phyloP scores from a whole-genome alignment of 2,888 invertebrate genomes.

The Zygaena filipendulae region DNA sequence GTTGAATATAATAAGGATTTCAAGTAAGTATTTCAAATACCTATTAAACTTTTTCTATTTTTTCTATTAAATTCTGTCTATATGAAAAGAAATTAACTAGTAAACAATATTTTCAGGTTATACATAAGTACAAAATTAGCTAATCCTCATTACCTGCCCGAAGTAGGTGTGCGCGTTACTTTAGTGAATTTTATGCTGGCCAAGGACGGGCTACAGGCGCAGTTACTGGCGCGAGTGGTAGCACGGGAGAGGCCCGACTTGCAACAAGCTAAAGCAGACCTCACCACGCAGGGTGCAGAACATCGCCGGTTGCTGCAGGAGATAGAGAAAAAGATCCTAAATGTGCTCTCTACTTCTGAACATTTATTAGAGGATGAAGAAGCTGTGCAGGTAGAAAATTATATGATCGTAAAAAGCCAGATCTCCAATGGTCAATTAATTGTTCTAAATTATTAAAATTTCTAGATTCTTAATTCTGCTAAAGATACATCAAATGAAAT shows the following conservation, averaged over 20 bases:
- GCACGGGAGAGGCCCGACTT: conserved; percentile 92
- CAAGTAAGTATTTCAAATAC: conserved; percentile 60
- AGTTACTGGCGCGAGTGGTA: conserved; percentile 89
- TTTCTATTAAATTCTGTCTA: no score
- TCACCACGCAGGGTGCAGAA: conserved; percentile 89
- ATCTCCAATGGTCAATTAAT: neutral
- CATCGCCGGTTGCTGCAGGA: conserved; percentile 85
- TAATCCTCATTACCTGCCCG: conserved; percentile 95
- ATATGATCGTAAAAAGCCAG: no score
- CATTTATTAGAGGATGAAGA: conserved; percentile 87
- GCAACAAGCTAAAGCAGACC: conserved; percentile 88
- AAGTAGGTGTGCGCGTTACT: conserved; percentile 91
- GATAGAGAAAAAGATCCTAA: conserved; percentile 91
- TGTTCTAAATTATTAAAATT: neutral
- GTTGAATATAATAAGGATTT: conserved; percentile 91
- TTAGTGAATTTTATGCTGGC: conserved; percentile 95
- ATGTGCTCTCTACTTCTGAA: conserved; percentile 57
- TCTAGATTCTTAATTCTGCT: conserved; percentile 85
- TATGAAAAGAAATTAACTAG: neutral
- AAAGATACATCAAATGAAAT: conserved; percentile 93
- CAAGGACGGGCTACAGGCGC: conserved; percentile 87
- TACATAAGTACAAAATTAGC: conserved; percentile 94
- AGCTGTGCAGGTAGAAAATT: conserved; percentile 73
- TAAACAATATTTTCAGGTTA: conserved; percentile 77
- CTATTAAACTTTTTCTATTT: neutral